Evolutionary conservation across 92 coral and sea anemone genomes (phyloP), one percentile per base, ranked within the genome.

Genomic region (Zoanthus gigantus): DNA sequence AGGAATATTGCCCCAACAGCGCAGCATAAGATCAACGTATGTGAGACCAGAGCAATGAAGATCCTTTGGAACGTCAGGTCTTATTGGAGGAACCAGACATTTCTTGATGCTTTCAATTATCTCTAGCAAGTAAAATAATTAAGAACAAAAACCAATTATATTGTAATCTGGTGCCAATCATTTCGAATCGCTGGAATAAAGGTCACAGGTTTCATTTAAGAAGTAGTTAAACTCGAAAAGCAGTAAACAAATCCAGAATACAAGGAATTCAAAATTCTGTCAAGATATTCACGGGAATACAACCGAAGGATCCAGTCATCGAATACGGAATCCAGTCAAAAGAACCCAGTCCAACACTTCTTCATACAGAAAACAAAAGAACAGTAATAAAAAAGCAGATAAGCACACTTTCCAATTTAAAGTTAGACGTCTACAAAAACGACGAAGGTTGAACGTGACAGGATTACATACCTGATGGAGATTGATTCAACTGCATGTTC

Each of bases 1-100:
- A 3, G 97, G 93, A 18, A 84, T 87, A 34, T 85, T 87, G 34
- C 92, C 95, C 97, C 97, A 94, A 67, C 97, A 94, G 10, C 84
- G 82, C 37, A 18, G 16, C 77, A 92, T 92, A 17, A 88, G 87
- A 57, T 82, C 89, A 29, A 88, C 13, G 57, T 84, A 88, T 75
- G 84, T 90, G 23, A 88, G 84, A 67, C 86, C 88, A 32, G 68
- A 82, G 1, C 72, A 71, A 7, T 90, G 88, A 12, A 54, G 58
- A 71, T 68, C 76, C 82, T 88, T 88, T 61, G 92, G 90, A 69
- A 90, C 45, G 61, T 94, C 96, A 10, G 97, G 97, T 74, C 97
- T 93, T 52, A 87, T 83, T 1, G 94, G 91, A 44, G 97, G 97
- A 18, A 60, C 34, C 2, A 50, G 66, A 16, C 72, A 74, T 68